These are phyloP conservation scores for Furcula furcula DNA, from an alignment of 2,888 invertebrate species.

Conservation along the genomic window DNA sequence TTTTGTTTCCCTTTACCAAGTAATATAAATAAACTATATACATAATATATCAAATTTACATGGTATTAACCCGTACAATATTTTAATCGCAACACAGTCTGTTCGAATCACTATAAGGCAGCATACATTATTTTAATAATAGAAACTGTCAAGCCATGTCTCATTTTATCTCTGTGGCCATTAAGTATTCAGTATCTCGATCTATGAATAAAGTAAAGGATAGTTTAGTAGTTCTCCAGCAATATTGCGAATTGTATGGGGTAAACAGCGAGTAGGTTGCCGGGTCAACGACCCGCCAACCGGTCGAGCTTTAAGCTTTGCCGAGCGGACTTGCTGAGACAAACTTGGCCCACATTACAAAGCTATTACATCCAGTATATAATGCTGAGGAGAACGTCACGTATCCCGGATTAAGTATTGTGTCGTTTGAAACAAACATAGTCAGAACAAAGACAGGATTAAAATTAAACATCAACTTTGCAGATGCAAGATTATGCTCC, in stretches of 20 bases:
- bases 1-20: too few relatives aligned
- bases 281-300: constrained; percentile 70
- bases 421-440: too few relatives aligned
- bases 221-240: constrained; percentile 30
- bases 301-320: constrained; percentile 74
- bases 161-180: not conserved
- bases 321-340: constrained; percentile 56
- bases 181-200: constrained; percentile 8
- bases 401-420: constrained; percentile 9
- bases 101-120: not conserved
- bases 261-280: constrained; percentile 69
- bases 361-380: constrained; percentile 36
- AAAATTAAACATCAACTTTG: too few relatives aligned
- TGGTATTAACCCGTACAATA: not conserved
- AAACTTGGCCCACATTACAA: constrained; percentile 75
- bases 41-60: not conserved
- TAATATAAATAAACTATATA: too few relatives aligned
- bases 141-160: not conserved
- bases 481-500: too few relatives aligned
- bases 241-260: constrained; percentile 37
- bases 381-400: constrained; percentile 19
- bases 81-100: not conserved
- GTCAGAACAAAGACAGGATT: constrained; percentile 9
- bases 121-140: not conserved
- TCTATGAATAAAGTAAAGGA: constrained; percentile 23